Evolutionary conservation across 2,888 invertebrate species (phyloP).

Genomic region (Synergus itoensis): DNA sequence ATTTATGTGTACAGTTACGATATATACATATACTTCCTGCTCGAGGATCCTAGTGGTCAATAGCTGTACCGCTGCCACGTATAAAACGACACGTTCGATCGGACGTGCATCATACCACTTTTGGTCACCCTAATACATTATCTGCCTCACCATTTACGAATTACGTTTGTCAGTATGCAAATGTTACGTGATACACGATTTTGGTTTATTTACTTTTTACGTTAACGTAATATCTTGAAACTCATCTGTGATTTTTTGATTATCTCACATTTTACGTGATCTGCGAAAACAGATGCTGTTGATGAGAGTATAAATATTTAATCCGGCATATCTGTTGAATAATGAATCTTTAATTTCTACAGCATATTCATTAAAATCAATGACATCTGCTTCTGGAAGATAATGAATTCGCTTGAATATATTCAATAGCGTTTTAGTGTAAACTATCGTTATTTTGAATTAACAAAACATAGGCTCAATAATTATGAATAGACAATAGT

Average conservation of each 20-base stretch:
- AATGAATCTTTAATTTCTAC: no score
- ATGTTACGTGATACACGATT: background rate
- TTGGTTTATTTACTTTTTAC: background rate
- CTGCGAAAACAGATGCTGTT: background rate
- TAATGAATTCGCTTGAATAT: no score
- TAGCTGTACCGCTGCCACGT: background rate
- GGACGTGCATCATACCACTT: background rate
- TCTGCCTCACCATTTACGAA: background rate
- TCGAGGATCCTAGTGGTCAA: background rate
- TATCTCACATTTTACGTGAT: background rate
- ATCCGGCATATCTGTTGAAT: no score
- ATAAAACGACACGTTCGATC: constrained; percentile 4
- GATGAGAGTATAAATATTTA: background rate
- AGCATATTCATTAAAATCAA: no score
- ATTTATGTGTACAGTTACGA: background rate
- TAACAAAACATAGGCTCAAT: no score
- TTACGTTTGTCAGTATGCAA: background rate
- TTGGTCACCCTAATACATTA: background rate
- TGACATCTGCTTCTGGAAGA: no score
- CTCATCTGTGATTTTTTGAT: background rate
- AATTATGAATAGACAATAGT: no score
- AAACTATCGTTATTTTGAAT: no score
- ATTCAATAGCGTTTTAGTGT: no score
- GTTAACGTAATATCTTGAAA: background rate
- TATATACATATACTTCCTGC: background rate